Conservation (phyloP, 2,113 vertebrate species). For the Struthio camelus region DNA sequence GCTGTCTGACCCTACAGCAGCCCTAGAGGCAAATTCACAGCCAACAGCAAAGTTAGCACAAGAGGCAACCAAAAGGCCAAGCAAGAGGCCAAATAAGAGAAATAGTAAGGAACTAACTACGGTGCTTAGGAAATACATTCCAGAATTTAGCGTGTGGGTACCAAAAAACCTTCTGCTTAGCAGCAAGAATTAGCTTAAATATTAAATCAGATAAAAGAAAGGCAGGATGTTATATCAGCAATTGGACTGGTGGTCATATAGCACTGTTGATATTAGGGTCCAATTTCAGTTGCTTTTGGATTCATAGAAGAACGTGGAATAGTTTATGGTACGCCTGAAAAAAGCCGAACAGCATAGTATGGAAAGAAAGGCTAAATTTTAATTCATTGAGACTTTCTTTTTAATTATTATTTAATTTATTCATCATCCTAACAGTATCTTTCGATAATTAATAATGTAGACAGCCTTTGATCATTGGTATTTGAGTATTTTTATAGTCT, state of each 20-base stretch:
- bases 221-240: neutral
- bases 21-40: conserved; percentile 63
- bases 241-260: neutral
- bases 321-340: conserved; percentile 1
- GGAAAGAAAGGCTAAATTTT: neutral
- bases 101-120: neutral
- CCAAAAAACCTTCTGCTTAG: conserved; percentile 12
- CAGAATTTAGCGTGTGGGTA: conserved; percentile 27
- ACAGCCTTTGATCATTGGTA: conserved; percentile 10
- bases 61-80: conserved; percentile 34
- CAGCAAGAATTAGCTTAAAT: conserved; percentile 22
- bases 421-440: neutral
- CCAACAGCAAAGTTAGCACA: conserved; percentile 63
- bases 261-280: neutral
- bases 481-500: neutral
- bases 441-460: conserved; percentile 38
- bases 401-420: neutral
- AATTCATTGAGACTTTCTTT: neutral
- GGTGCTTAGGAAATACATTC: conserved; percentile 44
- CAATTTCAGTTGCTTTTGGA: conserved; percentile 25
- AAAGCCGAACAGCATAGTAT: neutral
- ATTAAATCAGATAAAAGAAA: conserved; percentile 22
- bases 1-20: conserved; percentile 61
- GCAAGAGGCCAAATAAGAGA: conserved; percentile 13
- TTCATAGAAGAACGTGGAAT: neutral